These are phyloP conservation scores for Notodonta ziczac DNA, from an alignment of 2,888 invertebrate genomes.

Conservation along the genomic window DNA sequence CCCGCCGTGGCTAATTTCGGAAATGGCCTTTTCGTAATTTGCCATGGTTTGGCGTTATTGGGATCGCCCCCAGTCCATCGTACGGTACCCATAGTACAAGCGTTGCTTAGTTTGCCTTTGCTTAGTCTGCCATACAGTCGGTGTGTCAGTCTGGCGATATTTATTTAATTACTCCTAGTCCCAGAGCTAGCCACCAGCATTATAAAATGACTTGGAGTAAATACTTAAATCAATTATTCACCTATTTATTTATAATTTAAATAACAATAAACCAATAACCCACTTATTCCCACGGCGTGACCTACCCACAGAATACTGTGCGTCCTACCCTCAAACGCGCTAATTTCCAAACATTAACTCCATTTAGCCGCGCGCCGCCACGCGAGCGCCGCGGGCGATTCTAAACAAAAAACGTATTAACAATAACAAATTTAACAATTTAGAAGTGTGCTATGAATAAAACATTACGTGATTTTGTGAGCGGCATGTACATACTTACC, in stretches of 20 bases:
- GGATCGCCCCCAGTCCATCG: no score
- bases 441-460: conserved; percentile 68
- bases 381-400: conserved; percentile 74
- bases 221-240: no score
- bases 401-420: conserved; percentile 57
- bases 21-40: no score
- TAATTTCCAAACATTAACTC: conserved; percentile 70
- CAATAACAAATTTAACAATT: conserved; percentile 66
- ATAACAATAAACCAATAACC: conserved; percentile 8
- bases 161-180: no score
- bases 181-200: no score
- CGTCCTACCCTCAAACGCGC: conserved; percentile 46
- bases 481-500: conserved; percentile 4
- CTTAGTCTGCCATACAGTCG: no score
- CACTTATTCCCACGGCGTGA: conserved; percentile 57
- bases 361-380: conserved; percentile 58
- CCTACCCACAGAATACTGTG: conserved; percentile 40
- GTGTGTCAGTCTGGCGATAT: no score
- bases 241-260: neutral
- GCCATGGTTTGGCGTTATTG: no score
- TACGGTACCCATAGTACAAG: no score
- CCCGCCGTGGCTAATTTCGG: no score
- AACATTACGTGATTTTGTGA: conserved; percentile 53
- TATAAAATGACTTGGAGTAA: no score
- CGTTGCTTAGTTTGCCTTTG: no score